Evolutionary conservation across 2,113 vertebrate species (phyloP), one percentile per base, ranked within the genome.

Genomic region (Talpa occidentalis): DNA sequence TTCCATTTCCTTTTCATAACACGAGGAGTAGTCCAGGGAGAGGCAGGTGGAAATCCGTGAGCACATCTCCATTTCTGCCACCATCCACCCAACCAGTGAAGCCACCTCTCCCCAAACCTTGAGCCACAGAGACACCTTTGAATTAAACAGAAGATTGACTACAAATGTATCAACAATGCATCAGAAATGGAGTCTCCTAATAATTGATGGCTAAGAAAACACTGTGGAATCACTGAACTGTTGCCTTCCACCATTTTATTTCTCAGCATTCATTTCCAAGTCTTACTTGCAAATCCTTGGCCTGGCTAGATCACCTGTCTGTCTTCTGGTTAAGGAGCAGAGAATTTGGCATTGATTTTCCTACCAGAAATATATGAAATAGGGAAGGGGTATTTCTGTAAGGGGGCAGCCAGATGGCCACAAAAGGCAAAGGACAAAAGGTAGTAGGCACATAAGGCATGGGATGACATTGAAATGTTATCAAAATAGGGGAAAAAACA

Each of bases 371-470:
- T 35, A 30, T 19, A 12, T 32, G 22, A 37, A n/a, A 28, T 40
- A 21, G 19, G 12, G 6, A 83, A 42, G 5, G 8, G 14, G 1
- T 56, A 5, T 56, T 72, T 79, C 40, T 85, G 8, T 60, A 69
- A 90, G 4, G 3, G 2, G 0, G 17, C 4, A 21, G 19, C 16
- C 30, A 1, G 3, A n/a, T 6, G 28, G 30, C 2, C 42, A 14
- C 11, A 81, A 37, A 90, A 60, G 7, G 10, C 28, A 81, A 62
- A 66, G 15, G 49, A 2, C 66, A 77, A 83, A 28, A 47, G 1
- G 60, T 64, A 64, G 60, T 64, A 1, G 15, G 62, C 28, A 64
- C 30, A 64, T 30, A 64, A 64, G 26, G 12, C 47, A 49, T 10
- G 7, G 47, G n/a, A 67, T 32, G 5, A 35, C 7, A 42, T 1